Percentiles rank a stretch among this genome's conserved stretches.
Conservation (phyloP, 2,113 vertebrate species). For the Machaerirhynchus nigripectus region DNA sequence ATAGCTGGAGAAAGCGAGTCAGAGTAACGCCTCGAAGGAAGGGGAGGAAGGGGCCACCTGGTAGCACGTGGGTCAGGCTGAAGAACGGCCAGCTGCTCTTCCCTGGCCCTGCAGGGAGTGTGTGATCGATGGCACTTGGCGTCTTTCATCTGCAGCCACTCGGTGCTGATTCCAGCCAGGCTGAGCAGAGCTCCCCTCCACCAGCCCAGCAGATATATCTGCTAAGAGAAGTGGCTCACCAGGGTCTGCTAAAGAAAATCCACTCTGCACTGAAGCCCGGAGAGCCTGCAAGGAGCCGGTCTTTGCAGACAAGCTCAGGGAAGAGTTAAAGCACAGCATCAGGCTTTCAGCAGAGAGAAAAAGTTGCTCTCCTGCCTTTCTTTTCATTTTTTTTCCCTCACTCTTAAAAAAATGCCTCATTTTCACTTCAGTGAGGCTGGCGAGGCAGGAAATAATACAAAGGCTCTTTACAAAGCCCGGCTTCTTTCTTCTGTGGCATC, state of each 20-base stretch:
- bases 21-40: not conserved
- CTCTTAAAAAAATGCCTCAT: conserved; percentile 10
- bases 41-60: not conserved
- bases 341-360: not conserved
- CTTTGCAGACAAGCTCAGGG: not conserved
- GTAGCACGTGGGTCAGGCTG: not conserved
- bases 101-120: not conserved
- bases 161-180: not conserved
- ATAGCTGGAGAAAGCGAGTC: not conserved
- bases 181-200: fast-evolving
- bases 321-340: conserved; percentile 8
- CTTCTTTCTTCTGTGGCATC: conserved; percentile 54
- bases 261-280: not conserved
- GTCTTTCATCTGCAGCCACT: not conserved
- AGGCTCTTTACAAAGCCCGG: not conserved
- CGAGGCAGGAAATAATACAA: conserved; percentile 55
- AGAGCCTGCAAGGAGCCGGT: not conserved
- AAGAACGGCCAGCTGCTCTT: not conserved
- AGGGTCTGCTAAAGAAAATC: not conserved
- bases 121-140: not conserved
- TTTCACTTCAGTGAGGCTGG: conserved; percentile 57
- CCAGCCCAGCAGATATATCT: not conserved
- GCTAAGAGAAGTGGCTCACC: not conserved
- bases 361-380: not conserved
- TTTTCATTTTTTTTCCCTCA: fast-evolving